Conservation (phyloP, 2,113 vertebrate genomes). For the Carassius gibelio region DNA sequence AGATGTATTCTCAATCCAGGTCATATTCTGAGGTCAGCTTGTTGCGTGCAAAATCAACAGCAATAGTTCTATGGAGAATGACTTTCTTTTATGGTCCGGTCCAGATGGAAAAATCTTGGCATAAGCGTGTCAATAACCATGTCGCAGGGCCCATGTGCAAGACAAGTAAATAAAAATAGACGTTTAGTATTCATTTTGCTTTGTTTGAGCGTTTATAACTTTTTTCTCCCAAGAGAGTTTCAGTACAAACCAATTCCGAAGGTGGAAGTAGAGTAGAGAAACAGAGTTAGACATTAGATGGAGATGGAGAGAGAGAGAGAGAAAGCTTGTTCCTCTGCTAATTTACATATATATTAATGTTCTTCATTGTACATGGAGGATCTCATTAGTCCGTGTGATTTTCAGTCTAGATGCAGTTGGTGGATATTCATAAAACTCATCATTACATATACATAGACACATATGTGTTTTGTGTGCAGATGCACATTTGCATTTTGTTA, state of each 20-base stretch:
- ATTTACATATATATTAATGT: slow-evolving; percentile 86
- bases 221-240: neutral
- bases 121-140: neutral
- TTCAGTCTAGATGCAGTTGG: slow-evolving; percentile 73
- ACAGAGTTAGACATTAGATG: slow-evolving; percentile 5
- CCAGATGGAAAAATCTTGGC: neutral
- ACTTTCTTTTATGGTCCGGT: neutral
- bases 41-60: neutral
- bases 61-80: slow-evolving; percentile 5
- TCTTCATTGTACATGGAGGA: slow-evolving; percentile 82
- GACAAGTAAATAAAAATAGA: neutral
- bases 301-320: neutral
- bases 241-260: neutral
- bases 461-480: slow-evolving; percentile 38
- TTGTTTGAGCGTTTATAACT: neutral
- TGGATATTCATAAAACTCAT: slow-evolving; percentile 71
- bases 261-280: neutral
- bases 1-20: slow-evolving; percentile 19
- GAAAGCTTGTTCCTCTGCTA: slow-evolving; percentile 63
- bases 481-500: slow-evolving; percentile 35
- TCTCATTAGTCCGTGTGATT: slow-evolving; percentile 82
- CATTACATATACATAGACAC: slow-evolving; percentile 43
- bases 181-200: neutral
- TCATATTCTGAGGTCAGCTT: neutral
- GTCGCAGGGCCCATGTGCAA: neutral